These are phyloP conservation scores for Synergus gifuensis DNA, from an alignment of 2,888 invertebrate genomes.

Conservation along the genomic window DNA sequence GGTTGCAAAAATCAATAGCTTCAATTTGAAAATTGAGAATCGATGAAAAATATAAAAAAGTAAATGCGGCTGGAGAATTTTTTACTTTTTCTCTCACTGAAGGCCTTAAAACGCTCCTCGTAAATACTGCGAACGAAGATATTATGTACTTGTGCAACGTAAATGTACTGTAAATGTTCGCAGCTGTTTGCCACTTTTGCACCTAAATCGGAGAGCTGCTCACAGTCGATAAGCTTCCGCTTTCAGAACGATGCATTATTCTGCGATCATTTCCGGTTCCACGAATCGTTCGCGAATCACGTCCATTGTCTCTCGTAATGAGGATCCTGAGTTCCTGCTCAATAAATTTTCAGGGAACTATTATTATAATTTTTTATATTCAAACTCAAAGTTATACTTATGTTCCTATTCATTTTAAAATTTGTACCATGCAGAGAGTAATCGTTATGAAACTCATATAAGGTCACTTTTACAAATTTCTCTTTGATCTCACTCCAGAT, in stretches of 20 bases:
- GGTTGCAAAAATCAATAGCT: no score
- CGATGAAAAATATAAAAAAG: no score
- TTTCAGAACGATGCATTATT: background rate
- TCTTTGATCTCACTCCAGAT: constrained; percentile 13
- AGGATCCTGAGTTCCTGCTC: background rate
- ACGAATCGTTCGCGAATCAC: background rate
- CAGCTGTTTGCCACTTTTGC: background rate
- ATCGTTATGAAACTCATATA: constrained; percentile 1
- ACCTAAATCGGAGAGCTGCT: background rate
- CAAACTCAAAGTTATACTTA: no score
- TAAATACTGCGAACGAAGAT: background rate
- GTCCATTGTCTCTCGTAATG: background rate
- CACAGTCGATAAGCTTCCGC: background rate
- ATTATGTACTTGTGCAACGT: background rate
- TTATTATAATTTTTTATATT: background rate
- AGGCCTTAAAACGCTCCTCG: background rate
- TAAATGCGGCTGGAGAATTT: background rate
- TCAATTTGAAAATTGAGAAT: no score
- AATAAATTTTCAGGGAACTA: background rate
- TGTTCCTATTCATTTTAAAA: background rate
- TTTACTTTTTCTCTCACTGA: background rate
- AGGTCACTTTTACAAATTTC: constrained; percentile 7
- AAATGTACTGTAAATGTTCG: background rate
- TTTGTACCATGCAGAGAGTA: background rate
- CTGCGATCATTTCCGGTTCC: background rate